Conservation (phyloP, 2,888 invertebrate genomes). For the Alloplasta piceator region DNA sequence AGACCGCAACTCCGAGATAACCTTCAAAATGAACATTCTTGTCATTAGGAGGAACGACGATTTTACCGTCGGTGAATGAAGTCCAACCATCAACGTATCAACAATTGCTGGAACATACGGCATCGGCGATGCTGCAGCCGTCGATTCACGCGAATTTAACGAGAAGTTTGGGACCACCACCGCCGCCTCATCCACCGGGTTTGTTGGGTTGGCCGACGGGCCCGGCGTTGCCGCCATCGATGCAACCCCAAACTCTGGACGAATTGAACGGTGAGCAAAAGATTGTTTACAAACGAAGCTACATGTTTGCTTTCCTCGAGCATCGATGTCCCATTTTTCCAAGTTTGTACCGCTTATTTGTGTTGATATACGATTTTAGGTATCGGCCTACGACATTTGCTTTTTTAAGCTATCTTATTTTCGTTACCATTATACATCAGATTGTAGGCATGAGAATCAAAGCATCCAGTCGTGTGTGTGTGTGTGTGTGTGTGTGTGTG, state of each 20-base stretch:
- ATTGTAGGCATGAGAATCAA: constrained; percentile 8
- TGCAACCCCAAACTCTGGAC: constrained; percentile 78
- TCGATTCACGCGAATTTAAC: constrained; percentile 77
- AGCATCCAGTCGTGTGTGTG: not conserved
- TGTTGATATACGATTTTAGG: not conserved
- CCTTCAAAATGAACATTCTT: not conserved
- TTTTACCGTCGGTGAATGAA: constrained; percentile 77
- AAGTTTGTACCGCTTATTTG: not conserved
- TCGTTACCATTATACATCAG: constrained; percentile 10
- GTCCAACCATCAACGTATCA: constrained; percentile 79
- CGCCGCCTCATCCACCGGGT: constrained; percentile 71
- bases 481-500: not conserved
- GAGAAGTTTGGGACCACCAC: constrained; percentile 77
- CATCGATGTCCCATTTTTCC: not conserved
- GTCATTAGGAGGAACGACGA: constrained; percentile 74
- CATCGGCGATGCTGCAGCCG: constrained; percentile 79
- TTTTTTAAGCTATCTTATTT: constrained; percentile 41
- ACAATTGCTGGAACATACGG: constrained; percentile 81
- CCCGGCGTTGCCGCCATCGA: constrained; percentile 72
- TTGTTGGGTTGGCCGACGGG: constrained; percentile 71
- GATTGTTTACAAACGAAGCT: not conserved
- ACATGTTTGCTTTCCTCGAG: constrained; percentile 5
- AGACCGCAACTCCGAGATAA: too few species aligned
- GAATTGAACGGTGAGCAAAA: constrained; percentile 80
- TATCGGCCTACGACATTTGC: constrained; percentile 26